Evolutionary conservation across 1,140 invertebrate genomes (phyloP), one percentile per base, ranked within the genome.

Genomic region (Papilio polytes): DNA sequence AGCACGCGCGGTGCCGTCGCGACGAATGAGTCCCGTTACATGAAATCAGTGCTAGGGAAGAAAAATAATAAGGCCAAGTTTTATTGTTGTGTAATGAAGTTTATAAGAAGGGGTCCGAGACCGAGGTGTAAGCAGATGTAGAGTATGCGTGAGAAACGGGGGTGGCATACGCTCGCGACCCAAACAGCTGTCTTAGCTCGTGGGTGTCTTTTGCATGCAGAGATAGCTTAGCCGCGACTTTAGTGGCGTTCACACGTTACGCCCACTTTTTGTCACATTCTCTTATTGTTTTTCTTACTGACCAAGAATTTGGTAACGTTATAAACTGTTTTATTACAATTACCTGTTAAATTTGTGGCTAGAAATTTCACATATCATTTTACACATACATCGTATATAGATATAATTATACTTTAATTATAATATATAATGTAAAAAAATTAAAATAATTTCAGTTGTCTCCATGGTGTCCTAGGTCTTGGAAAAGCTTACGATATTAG

Each of bases 1-100:
- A 76, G 80, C 86, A 85, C 83, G 82, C 83, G 82, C 86, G 87
- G 84, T 80, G 84, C 84, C 87, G 81, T 82, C 80, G 76, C 83
- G 77, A 77, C 82, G 90, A 91, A 88, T 91, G 90, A 88, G 85
- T 87, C 82, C 87, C 86, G 89, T 89, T 91, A 89, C 84, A 81
- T 85, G 81, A 89, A 91, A 91, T 91, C 90, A 87, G 82, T 82
- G 87, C 85, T 82, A 80, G 86, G 88, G 88, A 86, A 81, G 84
- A 86, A 87, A 89, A 90, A 89, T 89, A 89, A 90, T 88, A 89
- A 85, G 83, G 81, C 80, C 80, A 83, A 86, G 81, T 82, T 85
- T 84, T 86, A 88, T 88, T 88, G 81, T 88, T 88, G 87, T 87
- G 84, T 87, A 87, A 85, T 87, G 81, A 87, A 87, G 83, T 85